Evolutionary conservation across 1,140 invertebrate genomes (phyloP).

Genomic region (Holcopasites calliopsidis): DNA sequence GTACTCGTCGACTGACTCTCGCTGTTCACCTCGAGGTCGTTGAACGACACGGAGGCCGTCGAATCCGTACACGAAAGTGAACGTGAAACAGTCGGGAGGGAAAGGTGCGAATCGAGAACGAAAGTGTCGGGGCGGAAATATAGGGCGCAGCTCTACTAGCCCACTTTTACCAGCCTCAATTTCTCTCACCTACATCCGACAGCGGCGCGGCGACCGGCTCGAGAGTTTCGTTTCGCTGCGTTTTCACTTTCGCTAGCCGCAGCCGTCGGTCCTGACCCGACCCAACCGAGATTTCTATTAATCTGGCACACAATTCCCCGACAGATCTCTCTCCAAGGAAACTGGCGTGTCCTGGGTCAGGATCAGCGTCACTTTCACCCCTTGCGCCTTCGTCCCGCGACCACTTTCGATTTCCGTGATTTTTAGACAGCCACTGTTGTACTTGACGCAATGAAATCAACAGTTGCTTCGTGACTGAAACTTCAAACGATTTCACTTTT

Average conservation of each 20-base stretch:
- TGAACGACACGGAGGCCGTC: neutral
- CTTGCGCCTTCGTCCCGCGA: no score
- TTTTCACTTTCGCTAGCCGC: constrained; percentile 51
- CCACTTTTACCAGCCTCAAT: constrained; percentile 54
- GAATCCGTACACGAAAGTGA: constrained; percentile 17
- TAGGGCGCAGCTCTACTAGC: constrained; percentile 30
- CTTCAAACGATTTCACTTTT: neutral
- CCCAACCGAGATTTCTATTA: constrained; percentile 57
- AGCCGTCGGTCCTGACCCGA: constrained; percentile 49
- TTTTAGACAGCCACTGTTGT: neutral
- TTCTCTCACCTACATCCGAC: constrained; percentile 51
- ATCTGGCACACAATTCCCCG: constrained; percentile 4
- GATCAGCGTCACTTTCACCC: constrained; percentile 49
- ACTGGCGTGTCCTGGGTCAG: constrained; percentile 53
- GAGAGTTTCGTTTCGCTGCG: constrained; percentile 43
- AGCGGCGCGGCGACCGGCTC: constrained; percentile 20
- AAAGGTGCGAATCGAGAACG: constrained; percentile 28
- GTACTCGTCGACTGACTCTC: neutral
- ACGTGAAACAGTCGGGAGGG: neutral
- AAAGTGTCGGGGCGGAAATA: constrained; percentile 28
- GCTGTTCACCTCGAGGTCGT: neutral
- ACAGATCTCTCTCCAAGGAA: constrained; percentile 43
- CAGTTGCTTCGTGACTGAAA: neutral
- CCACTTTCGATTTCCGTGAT: constrained; percentile 36
- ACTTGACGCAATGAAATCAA: neutral